Evolutionary conservation across 2,797 vertebrate genomes (phyloP), one percentile per base, ranked within the genome.

Genomic region (Alca torda): DNA sequence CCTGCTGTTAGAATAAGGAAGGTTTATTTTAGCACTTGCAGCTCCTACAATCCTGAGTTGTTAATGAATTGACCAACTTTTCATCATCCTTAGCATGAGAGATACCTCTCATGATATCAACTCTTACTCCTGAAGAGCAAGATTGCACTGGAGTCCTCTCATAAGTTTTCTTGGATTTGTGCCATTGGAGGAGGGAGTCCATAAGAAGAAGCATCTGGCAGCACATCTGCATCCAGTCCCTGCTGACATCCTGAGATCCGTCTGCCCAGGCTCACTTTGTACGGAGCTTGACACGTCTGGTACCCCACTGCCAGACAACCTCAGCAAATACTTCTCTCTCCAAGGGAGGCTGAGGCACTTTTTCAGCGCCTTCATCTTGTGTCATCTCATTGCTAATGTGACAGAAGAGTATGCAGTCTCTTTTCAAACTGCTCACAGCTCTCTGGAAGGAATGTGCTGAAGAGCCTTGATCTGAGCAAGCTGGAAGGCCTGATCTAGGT

Each of bases 211-310:
- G 78, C 93, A 95, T 95, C 92, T 96, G 95, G 95, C 81, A 85
- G 78, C 83, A 95, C 87, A 95, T 94, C 94, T 95, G 96, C 80
- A 91, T 74, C 51, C 53, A 82, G 70, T 96, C 90, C 93, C 95
- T 89, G 77, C 51, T 94, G 95, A 95, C 80, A 91, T 53, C 35
- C 77, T 2, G 8, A 69, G 65, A 79, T 86, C 72, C 1, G 3
- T 73, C 91, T 93, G 93, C 91, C 85, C 12, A 5, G 85, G 61
- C 84, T 61, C 69, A 65, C 65, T 90, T 73, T 3, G 1, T 20
- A 87, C 4, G 9, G 77, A 93, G 76, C 67, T 60, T 94, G 91
- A 87, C 93, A 88, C 75, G 94, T 65, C 17, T 6, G 68, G 75
- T 84, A 87, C 75, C 81, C 69, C 45, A 46, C 56, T 87, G 92